phyloP scores from a whole-genome alignment of 2,797 vertebrate genomes.

The Lagocephalus sceleratus region DNA sequence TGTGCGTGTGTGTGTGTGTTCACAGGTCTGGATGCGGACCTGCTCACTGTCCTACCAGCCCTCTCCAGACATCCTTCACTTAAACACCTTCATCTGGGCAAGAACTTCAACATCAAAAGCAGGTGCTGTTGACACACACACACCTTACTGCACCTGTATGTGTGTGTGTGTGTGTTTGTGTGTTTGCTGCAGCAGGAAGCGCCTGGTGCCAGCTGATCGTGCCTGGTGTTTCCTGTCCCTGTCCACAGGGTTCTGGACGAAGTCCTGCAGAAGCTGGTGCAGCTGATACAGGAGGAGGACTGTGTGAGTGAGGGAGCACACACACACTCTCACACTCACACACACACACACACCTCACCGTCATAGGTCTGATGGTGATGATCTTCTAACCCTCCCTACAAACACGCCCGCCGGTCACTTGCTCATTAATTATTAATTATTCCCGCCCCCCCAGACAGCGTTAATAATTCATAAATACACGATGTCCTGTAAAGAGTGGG shows the following conservation, averaged over 20 bases:
- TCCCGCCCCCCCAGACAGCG: slow-evolving; percentile 24
- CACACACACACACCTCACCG: too few relatives aligned
- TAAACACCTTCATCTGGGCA: slow-evolving; percentile 86
- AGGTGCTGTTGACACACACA: slow-evolving; percentile 68
- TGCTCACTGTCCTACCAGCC: slow-evolving; percentile 82
- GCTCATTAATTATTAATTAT: slow-evolving; percentile 53
- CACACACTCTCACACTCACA: too few relatives aligned
- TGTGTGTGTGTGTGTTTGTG: slow-evolving; percentile 14
- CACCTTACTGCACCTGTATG: slow-evolving; percentile 3
- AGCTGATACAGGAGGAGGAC: slow-evolving; percentile 88
- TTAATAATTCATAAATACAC: slow-evolving; percentile 59
- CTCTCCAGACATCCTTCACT: slow-evolving; percentile 86
- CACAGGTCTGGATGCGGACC: slow-evolving; percentile 84
- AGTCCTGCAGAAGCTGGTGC: slow-evolving; percentile 87
- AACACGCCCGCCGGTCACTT: slow-evolving; percentile 15
- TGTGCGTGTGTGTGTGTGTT: slow-evolving; percentile 33
- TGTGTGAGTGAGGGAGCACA: slow-evolving; percentile 79
- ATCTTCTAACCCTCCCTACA: too few relatives aligned
- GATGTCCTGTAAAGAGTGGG: slow-evolving; percentile 37
- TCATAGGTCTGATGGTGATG: too few relatives aligned
- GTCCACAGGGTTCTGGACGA: slow-evolving; percentile 84
- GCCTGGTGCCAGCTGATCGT: slow-evolving; percentile 35
- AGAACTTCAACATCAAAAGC: slow-evolving; percentile 91
- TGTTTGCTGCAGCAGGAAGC: slow-evolving; percentile 40
- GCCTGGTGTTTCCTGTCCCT: slow-evolving; percentile 25